phyloP scores from a whole-genome alignment of 2,888 invertebrate species.

The Aleiodes testaceus region DNA sequence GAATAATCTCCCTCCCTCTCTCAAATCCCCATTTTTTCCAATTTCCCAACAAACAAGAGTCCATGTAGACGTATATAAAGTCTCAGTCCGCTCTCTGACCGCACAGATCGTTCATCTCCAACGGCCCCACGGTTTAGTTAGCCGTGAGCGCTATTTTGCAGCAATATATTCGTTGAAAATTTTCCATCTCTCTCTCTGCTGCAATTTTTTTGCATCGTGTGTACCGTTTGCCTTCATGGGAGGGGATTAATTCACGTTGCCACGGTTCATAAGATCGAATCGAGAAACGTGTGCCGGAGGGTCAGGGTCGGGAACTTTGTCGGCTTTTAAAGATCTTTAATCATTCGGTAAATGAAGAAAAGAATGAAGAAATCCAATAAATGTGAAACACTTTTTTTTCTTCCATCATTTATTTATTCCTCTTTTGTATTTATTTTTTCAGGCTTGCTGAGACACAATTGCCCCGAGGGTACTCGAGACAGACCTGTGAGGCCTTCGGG shows the following conservation, averaged over 20 bases:
- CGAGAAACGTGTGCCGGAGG: constrained; percentile 23
- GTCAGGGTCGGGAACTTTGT: constrained; percentile 34
- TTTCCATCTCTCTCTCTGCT: not conserved
- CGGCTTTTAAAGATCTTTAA: constrained; percentile 31
- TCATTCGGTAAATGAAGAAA: not conserved
- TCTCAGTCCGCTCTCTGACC: not conserved
- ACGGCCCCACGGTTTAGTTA: no score
- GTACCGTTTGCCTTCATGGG: constrained; percentile 21
- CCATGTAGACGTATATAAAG: not conserved
- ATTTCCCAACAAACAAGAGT: not conserved
- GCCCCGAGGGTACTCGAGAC: constrained; percentile 61
- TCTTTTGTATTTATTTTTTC: constrained; percentile 46
- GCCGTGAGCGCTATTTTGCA: not conserved
- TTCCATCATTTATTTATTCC: not conserved
- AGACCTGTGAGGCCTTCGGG: constrained; percentile 55
- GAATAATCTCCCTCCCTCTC: not conserved
- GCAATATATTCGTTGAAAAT: not conserved
- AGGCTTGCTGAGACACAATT: constrained; percentile 65
- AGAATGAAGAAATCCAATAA: not conserved
- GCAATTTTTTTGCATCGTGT: not conserved
- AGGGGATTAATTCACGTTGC: constrained; percentile 28
- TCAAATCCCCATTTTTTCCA: not conserved
- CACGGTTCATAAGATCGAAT: constrained; percentile 10
- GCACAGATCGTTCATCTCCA: constrained; percentile 21
- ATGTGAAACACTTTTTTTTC: not conserved